Percentiles rank a stretch among this genome's conserved stretches.
phyloP scores from a whole-genome alignment of 1,140 invertebrate genomes.

The Coenobita brevimanus region DNA sequence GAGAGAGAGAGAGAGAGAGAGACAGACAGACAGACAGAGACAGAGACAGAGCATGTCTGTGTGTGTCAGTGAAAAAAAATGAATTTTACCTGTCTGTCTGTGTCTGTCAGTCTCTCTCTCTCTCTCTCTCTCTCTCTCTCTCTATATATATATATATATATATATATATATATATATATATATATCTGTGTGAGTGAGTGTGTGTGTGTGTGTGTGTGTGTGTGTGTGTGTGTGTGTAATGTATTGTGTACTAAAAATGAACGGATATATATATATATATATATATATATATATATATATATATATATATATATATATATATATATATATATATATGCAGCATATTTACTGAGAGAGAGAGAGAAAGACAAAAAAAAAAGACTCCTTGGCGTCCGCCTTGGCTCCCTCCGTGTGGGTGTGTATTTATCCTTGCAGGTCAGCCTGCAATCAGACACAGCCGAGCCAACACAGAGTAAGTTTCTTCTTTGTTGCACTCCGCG shows the following conservation, averaged over 20 bases:
- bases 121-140: constrained; percentile 53
- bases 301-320: too few species aligned
- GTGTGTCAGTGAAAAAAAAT: too few species aligned
- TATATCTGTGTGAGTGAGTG: too few species aligned
- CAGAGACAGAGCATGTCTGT: too few species aligned
- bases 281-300: too few species aligned
- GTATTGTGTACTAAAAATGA: too few species aligned
- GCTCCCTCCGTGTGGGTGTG: neutral
- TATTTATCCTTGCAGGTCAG: neutral
- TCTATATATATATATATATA: constrained; percentile 16
- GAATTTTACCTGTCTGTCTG: neutral
- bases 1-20: neutral
- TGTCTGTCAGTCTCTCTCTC: constrained; percentile 53
- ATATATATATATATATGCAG: too few species aligned
- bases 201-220: neutral
- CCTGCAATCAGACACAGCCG: constrained; percentile 18
- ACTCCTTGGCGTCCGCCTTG: too few species aligned
- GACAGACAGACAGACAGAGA: too few species aligned
- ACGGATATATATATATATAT: too few species aligned
- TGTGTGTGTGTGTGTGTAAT: too few species aligned
- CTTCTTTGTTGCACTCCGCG: too few species aligned
- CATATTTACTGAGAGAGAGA: neutral
- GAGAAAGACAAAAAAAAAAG: neutral
- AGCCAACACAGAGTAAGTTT: constrained; percentile 1
- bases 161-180: constrained; percentile 1